phyloP scores from a whole-genome alignment of 2,888 invertebrate genomes.

The Sepioteuthis lessoniana region DNA sequence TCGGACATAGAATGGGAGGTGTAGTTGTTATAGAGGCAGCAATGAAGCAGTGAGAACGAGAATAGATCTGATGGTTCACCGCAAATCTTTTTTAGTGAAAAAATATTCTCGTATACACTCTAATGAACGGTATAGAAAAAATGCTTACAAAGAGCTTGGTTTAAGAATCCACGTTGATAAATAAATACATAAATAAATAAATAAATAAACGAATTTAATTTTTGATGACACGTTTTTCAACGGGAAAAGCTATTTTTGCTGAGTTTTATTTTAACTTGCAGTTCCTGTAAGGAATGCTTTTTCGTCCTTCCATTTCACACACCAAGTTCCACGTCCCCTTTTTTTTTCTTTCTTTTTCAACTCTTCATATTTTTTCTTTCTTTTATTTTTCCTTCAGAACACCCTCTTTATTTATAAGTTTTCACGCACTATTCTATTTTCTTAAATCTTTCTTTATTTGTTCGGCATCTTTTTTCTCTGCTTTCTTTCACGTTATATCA shows the following conservation, averaged over 20 bases:
- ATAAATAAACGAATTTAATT: too few species aligned
- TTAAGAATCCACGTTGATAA: neutral
- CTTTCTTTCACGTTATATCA: too few species aligned
- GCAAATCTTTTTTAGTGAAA: too few species aligned
- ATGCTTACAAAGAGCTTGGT: neutral
- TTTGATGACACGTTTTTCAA: too few species aligned
- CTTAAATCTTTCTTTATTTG: neutral
- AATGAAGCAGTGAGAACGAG: too few species aligned
- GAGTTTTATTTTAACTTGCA: neutral
- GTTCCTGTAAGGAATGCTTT: neutral
- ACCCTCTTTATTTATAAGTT: constrained; percentile 45
- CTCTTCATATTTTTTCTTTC: neutral
- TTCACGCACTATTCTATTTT: neutral
- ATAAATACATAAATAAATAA: neutral
- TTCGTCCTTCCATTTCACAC: neutral
- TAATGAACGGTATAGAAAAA: neutral
- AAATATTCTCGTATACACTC: too few species aligned
- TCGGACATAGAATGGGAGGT: too few species aligned
- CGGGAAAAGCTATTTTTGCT: too few species aligned
- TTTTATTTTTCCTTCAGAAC: neutral
- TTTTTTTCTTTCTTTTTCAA: neutral
- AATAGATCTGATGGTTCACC: too few species aligned
- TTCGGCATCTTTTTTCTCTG: neutral
- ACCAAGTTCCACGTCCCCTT: neutral
- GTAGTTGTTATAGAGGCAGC: too few species aligned